Evolutionary conservation across 2,797 vertebrate species (phyloP).

Genomic region (Gallinago stenura): DNA sequence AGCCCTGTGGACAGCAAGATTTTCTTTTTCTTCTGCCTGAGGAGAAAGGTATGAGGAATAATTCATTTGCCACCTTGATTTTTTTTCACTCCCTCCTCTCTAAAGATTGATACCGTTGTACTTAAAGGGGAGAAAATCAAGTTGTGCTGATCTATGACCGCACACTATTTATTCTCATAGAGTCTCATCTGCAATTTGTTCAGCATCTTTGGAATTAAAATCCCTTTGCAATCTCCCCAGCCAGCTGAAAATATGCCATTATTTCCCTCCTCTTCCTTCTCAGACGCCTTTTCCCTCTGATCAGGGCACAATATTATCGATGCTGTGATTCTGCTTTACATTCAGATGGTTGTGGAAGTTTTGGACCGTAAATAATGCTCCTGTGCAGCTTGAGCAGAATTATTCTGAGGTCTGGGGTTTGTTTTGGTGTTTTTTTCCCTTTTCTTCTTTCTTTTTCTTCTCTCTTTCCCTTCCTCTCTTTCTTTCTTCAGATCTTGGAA

Average conservation of each 20-base stretch:
- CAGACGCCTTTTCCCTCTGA: background rate
- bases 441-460: background rate
- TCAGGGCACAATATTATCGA: background rate
- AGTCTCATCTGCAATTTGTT: constrained; percentile 36
- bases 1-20: accelerated
- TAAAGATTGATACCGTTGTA: background rate
- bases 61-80: background rate
- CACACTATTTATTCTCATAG: background rate
- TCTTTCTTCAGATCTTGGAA: constrained; percentile 32
- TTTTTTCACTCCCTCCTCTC: background rate
- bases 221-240: background rate
- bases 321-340: constrained; percentile 40
- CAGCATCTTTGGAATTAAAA: constrained; percentile 34
- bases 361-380: constrained; percentile 57
- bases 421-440: background rate
- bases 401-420: background rate
- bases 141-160: constrained; percentile 26
- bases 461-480: background rate
- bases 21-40: background rate
- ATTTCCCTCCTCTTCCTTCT: constrained; percentile 2
- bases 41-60: background rate
- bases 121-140: constrained; percentile 26
- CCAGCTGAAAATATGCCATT: background rate
- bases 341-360: constrained; percentile 35
- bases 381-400: background rate